phyloP scores from a whole-genome alignment of 2,113 vertebrate genomes.

The Picathartes gymnocephalus region DNA sequence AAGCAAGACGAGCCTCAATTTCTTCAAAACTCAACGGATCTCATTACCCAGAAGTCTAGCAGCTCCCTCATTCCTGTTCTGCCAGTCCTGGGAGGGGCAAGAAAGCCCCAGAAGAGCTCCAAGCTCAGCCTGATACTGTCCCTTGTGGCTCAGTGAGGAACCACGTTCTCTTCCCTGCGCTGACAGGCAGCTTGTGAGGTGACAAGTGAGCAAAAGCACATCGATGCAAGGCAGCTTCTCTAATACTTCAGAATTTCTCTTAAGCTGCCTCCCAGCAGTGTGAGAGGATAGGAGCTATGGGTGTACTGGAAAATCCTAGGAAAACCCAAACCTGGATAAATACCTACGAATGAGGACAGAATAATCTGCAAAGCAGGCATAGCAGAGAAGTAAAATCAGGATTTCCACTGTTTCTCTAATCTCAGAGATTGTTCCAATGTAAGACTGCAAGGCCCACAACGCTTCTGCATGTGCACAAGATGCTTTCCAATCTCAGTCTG shows the following conservation, averaged over 20 bases:
- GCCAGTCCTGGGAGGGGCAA: background rate
- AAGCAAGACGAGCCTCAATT: background rate
- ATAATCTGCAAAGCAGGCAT: background rate
- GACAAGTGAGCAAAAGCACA: background rate
- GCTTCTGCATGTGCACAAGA: background rate
- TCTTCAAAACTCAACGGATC: background rate
- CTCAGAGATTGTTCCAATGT: background rate
- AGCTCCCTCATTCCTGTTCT: background rate
- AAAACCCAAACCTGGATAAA: background rate
- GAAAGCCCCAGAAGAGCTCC: background rate
- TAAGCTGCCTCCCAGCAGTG: background rate
- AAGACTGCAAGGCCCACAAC: background rate
- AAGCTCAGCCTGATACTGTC: background rate
- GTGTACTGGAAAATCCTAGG: background rate
- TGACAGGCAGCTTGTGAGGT: background rate
- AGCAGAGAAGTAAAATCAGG: background rate
- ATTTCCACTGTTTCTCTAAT: background rate
- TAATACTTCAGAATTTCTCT: background rate
- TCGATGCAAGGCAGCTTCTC: background rate
- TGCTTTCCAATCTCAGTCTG: background rate
- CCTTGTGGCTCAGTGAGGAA: background rate
- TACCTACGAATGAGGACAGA: background rate
- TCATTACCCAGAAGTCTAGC: background rate
- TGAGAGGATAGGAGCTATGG: background rate
- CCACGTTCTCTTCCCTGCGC: background rate